These are phyloP conservation scores for Oscheius onirici DNA, from an alignment of 2,888 invertebrate species.

Conservation along the genomic window DNA sequence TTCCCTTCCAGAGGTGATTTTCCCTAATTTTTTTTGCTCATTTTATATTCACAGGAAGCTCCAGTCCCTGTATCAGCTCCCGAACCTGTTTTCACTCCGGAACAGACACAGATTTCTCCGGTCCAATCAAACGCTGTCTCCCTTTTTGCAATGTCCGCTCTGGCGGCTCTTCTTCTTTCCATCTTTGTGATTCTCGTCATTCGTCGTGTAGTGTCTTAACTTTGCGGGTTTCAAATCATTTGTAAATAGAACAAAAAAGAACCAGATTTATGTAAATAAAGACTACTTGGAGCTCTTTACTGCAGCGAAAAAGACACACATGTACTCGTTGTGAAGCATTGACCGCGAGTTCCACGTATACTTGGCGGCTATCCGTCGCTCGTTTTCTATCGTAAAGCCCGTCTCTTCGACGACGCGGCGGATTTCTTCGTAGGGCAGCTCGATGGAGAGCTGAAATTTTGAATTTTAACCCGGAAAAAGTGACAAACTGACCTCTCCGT, in stretches of 20 bases:
- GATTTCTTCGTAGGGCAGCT: constrained; percentile 45
- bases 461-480: no score
- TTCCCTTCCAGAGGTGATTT: not conserved
- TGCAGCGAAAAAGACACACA: constrained; percentile 53
- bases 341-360: constrained; percentile 48
- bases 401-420: constrained; percentile 34
- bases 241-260: not conserved
- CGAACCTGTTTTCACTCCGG: no score
- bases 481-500: constrained; percentile 42
- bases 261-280: not conserved
- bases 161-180: not conserved
- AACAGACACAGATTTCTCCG: not conserved
- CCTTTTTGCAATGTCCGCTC: constrained; percentile 3
- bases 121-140: constrained; percentile 6
- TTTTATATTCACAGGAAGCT: not conserved
- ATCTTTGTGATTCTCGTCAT: constrained; percentile 2
- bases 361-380: constrained; percentile 39
- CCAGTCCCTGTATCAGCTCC: no score
- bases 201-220: constrained; percentile 10
- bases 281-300: constrained; percentile 12
- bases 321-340: constrained; percentile 51
- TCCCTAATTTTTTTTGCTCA: not conserved
- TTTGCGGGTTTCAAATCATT: not conserved
- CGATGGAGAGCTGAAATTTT: constrained; percentile 38
- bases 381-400: constrained; percentile 40